A percentile compares a stretch with the other conserved stretches of the same genome.
Evolutionary conservation across 2,113 vertebrate species (phyloP).

Genomic region (Pelmatolapia mariae): DNA sequence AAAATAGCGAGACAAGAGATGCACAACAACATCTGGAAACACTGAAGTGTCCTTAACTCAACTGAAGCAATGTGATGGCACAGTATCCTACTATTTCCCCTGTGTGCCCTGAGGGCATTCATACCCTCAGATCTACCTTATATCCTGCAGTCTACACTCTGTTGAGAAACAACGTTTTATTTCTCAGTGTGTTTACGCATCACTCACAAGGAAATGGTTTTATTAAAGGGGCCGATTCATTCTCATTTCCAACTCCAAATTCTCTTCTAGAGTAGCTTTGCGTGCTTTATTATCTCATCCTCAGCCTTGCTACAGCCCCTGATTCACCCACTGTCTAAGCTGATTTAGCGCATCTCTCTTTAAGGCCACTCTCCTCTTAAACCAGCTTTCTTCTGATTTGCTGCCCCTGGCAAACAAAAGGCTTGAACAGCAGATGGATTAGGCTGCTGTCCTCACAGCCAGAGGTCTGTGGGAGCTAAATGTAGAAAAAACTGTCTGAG

Average conservation of each 20-base stretch:
- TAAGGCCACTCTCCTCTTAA: neutral
- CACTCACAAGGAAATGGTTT: neutral
- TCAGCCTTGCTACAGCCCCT: neutral
- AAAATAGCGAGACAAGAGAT: neutral
- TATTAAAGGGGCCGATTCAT: neutral
- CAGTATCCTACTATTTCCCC: neutral
- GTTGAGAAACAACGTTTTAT: neutral
- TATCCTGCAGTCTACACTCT: neutral
- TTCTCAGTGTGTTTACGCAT: neutral
- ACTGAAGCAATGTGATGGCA: neutral
- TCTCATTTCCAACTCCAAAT: neutral
- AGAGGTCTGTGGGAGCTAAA: neutral
- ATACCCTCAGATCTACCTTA: neutral
- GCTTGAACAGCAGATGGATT: neutral
- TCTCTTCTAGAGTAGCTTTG: neutral
- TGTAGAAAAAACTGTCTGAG: neutral
- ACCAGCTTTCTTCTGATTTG: neutral
- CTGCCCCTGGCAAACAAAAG: neutral
- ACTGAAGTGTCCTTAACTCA: conserved; percentile 2
- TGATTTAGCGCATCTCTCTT: neutral
- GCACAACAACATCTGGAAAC: conserved; percentile 40
- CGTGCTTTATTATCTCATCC: neutral
- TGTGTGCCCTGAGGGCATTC: neutral
- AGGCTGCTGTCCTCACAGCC: neutral
- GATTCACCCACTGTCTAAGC: neutral